Base-by-base conservation (phyloP, 2,797 vertebrate genomes). In the Lindbergichthys nudifrons region DNA sequence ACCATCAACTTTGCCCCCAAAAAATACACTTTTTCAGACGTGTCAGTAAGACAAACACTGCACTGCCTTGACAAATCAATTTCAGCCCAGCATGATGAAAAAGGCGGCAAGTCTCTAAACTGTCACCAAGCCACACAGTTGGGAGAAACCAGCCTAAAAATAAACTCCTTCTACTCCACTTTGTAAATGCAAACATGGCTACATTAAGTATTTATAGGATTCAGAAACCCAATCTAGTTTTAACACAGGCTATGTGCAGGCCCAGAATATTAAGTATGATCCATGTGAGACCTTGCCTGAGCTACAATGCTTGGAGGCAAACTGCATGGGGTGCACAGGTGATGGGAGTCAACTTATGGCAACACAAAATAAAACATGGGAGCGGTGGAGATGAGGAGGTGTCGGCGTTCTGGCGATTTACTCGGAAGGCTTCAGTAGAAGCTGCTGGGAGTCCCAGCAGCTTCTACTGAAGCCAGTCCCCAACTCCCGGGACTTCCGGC, bases 11-110 rank as follows among this genome's bases (percentile, higher is more conserved):
- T 10, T 3, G 45, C 43, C 26, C 21, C n/a, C 9, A 50, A 61
- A 43, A 68, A 75, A 46, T 0, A 54, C 57, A 66, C 65, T 52
- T 56, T 73, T 72, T 77, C 62, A 26, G 59, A 67, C 46, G 15
- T 70, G 77, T 47, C 65, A 80, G 62, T 82, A 83, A 75, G 85
- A 80, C 87, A 81, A 87, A 88, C 80, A 81, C 86, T 46, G 74
- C 41, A 4, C n/a, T 54, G 83, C 79, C 82, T 68, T 67, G 59
- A 87, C 82, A 84, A 92, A 91, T 91, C 85, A 82, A 89, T 90
- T 90, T 74, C 70, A 61, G 79, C 62, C 60, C 64, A 19, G 69
- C 50, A 59, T 87, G 87, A 84, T 87, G 88, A 89, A 89, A 87
- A 88, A 80, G 67, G 72, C 70, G 80, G 84, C 62, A 82, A 82